These are phyloP conservation scores for Malthinus seriepunctatus DNA, from an alignment of 2,888 invertebrate genomes.

Conservation along the genomic window DNA sequence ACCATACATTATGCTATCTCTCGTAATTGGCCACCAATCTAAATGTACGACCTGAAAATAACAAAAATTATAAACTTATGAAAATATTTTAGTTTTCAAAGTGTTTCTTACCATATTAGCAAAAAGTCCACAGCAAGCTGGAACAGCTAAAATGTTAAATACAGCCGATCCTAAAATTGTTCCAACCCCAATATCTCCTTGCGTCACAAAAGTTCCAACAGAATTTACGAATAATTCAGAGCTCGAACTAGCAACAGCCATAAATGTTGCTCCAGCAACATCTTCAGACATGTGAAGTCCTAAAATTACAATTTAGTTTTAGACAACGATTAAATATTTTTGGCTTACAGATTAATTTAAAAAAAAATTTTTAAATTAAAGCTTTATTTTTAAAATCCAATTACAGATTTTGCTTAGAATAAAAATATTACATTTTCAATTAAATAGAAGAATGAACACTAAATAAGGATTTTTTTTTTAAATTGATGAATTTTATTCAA, in stretches of 20 bases:
- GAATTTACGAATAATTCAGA: conserved; percentile 86
- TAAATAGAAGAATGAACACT: no score
- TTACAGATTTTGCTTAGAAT: no score
- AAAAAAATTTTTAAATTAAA: neutral
- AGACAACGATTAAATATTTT: no score
- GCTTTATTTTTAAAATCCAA: no score
- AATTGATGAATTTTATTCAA: no score
- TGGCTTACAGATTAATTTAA: no score
- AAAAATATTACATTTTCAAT: no score
- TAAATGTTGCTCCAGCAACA: conserved; percentile 87
- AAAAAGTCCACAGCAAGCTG: conserved; percentile 72
- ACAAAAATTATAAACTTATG: neutral
- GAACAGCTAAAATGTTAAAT: conserved; percentile 78
- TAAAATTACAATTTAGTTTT: conserved; percentile 4
- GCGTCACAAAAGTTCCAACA: conserved; percentile 78
- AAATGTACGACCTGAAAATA: conserved; percentile 63
- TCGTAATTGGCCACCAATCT: conserved; percentile 78
- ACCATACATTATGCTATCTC: conserved; percentile 75
- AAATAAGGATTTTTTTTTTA: no score
- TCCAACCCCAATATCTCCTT: conserved; percentile 75
- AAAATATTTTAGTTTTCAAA: neutral
- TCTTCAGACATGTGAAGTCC: conserved; percentile 66
- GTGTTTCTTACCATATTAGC: conserved; percentile 61
- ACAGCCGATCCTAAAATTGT: conserved; percentile 80
- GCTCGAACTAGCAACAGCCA: conserved; percentile 87